Base-by-base conservation (phyloP, 2,797 vertebrate genomes). In the Parotocinclus haroldoi region DNA sequence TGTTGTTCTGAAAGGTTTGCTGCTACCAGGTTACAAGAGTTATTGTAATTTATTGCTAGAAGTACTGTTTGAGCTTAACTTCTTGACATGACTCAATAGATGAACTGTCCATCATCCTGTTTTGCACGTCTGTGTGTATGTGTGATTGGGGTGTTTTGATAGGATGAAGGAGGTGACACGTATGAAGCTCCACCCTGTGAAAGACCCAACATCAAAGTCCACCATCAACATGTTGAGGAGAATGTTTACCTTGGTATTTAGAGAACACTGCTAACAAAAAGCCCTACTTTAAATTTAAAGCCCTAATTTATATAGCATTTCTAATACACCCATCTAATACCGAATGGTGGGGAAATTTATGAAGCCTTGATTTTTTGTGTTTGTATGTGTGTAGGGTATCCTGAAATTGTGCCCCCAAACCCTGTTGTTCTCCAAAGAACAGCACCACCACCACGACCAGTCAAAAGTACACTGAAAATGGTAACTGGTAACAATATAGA, bases 151-250 rank as follows among this genome's bases (percentile, higher is more conserved):
- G 2, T 27, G 27, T 27, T 27, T 2, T 5, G 5, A 27, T 27
- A 89, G 86, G 86, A 87, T 40, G 88, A 89, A 1, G 88, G 89
- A 0, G 65, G 75, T 2, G 86, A 86, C 74, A 90, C 82, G 70
- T 92, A 91, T 75, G 89, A 91, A 70, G 83, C 60, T 0, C 89
- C 89, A 18, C 91, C 91, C 0, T 89, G 83, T 79, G 88, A 89
- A 38, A 84, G 81, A 11, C 73, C 74, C 0, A 52, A 76, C 14
- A 42, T 78, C 5, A 88, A 85, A 71, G 82, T 88, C 45, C 83
- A 80, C 9, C 80, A 53, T 42, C 83, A 68, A 49, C 77, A 75
- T 61, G 72, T 77, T 44, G 82, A 88, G 64, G 88, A 88, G 16
- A 80, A 88, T 0, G 67, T 90, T 70, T 91, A 91, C 76, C 73